Base-by-base conservation (phyloP, 2,888 invertebrate genomes). In the Griposia aprilina region DNA sequence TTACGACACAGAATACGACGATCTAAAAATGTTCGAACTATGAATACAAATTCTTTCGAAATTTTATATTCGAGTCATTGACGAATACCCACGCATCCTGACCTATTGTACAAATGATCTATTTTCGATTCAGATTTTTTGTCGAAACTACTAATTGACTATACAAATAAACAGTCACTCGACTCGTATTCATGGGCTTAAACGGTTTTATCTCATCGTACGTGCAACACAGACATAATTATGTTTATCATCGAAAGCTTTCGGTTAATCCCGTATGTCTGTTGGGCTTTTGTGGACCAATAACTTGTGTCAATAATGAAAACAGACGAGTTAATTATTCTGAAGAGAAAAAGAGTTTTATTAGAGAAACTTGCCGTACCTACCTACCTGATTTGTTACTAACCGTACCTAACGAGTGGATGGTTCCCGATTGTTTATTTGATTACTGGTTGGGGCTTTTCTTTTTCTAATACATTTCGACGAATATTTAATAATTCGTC, bases 31-130 rank as follows among this genome's bases (percentile, higher is more conserved):
- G 59, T 73, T 78, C 67, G 52, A 60, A 57, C 60, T 77, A 70
- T 78, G 88, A 88, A 86, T 83, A 83, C 65, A 73, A 79, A 86
- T 70, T 74, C 57, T 77, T 71, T 77, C 23, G 70, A 74, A 73
- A 75, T 60, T 69, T 76, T 79, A 63, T 66, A 66, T 80, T 80
- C 30, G 41, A 70, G 48, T 66, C 78, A 74, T 80, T 74, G 72
- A 69, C 48, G 6, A 62, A 65, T 30, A n/a, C 72, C 75, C 65
- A 81, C 72, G 69, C 66, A 60, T 41, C 17, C 30, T 48, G 48
- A 41, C 57, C 65, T 63, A 57, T 78, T 74, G 80, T 78, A 78
- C 62, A 60, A 76, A 65, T 15, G 17, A 57, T 70, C 55, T 82
- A 70, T 78, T 73, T 78, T 57, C 26, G 13, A 17, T 57, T 41